Base-by-base conservation (phyloP, 2,888 invertebrate genomes). In the Nomada ferruginata region DNA sequence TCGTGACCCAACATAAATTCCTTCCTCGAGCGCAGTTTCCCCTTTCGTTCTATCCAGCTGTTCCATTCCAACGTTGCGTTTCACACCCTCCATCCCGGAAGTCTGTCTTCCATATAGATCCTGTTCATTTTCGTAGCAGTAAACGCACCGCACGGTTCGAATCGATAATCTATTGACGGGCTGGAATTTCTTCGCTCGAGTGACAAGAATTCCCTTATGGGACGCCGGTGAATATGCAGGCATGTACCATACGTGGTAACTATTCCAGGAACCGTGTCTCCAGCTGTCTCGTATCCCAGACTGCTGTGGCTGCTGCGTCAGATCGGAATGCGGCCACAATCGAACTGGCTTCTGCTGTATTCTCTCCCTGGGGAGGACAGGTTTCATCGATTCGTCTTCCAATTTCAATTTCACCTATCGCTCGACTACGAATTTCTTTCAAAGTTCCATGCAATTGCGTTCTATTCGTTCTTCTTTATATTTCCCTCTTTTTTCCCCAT, bases 131-230 rank as follows among this genome's bases (percentile, higher is more conserved):
- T 10, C 55, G n/a, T 13, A 10, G 10, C 2, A 23, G 42, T 18
- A 26, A 47, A 18, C 64, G 47, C 59, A n/a, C n/a, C 59, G 20
- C 55, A 53, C 64, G 20, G 52, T 18, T 63, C 61, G 52, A 23
- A 26, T 71, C 79, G 47, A 80, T 73, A 80, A 80, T 79, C 71
- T 71, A 78, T 83, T 55, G 47, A 23, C 68, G 26, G 36, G 63
- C 36, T 20, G 64, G 73, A 84, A 76, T 83, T 79, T 76, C 79
- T 72, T 83, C 71, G 75, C 20, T 52, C 83, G 79, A 79, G 72
- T 74, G 75, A 72, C 71, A 83, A 79, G 83, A 83, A 84, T 84
- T 84, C 79, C 71, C 83, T 79, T 83, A 79, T 75, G 72, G 75
- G 69, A 59, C 29, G 57, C 79, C 65, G 61, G 83, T 73, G 83